A percentile compares a stretch with the other conserved stretches of the same genome.
Conservation (phyloP, 2,113 vertebrate species). For the Kryptolebias marmoratus region DNA sequence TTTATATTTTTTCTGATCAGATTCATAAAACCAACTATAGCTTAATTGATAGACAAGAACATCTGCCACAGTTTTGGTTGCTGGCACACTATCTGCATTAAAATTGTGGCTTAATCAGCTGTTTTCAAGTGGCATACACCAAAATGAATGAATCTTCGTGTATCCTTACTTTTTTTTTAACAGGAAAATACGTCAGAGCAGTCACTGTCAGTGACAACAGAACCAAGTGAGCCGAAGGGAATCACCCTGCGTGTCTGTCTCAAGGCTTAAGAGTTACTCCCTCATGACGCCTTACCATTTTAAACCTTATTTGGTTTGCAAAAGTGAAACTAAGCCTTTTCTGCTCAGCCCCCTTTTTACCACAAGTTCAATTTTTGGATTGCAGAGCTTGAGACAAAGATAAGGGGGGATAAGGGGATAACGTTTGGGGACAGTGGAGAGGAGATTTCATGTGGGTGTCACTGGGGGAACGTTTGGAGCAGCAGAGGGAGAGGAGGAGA, state of each 20-base stretch:
- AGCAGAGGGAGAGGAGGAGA: conserved; percentile 42
- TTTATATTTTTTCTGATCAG: conserved; percentile 46
- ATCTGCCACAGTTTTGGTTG: conserved; percentile 43
- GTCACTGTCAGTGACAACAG: conserved; percentile 64
- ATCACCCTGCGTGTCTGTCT: conserved; percentile 75
- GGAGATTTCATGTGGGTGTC: conserved; percentile 66
- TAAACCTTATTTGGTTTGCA: conserved; percentile 84
- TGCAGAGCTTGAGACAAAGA: conserved; percentile 73
- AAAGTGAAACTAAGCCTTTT: conserved; percentile 83
- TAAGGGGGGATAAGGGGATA: conserved; percentile 75
- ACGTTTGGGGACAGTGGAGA: conserved; percentile 70
- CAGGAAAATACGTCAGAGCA: conserved; percentile 40
- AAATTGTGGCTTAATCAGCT: conserved; percentile 61
- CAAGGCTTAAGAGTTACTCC: conserved; percentile 77
- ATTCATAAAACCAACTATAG: conserved; percentile 59
- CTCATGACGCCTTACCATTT: conserved; percentile 78
- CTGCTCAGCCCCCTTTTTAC: conserved; percentile 48
- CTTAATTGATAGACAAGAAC: conserved; percentile 59
- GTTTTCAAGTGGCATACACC: conserved; percentile 55
- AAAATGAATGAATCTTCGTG: conserved; percentile 40
- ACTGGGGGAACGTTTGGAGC: conserved; percentile 48
- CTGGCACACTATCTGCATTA: conserved; percentile 33
- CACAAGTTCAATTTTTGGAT: conserved; percentile 70
- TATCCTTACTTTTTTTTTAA: conserved; percentile 23
- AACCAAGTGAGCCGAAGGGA: conserved; percentile 66